These are phyloP conservation scores for Andrena hattorfiana DNA, from an alignment of 2,888 invertebrate species.

Conservation along the genomic window DNA sequence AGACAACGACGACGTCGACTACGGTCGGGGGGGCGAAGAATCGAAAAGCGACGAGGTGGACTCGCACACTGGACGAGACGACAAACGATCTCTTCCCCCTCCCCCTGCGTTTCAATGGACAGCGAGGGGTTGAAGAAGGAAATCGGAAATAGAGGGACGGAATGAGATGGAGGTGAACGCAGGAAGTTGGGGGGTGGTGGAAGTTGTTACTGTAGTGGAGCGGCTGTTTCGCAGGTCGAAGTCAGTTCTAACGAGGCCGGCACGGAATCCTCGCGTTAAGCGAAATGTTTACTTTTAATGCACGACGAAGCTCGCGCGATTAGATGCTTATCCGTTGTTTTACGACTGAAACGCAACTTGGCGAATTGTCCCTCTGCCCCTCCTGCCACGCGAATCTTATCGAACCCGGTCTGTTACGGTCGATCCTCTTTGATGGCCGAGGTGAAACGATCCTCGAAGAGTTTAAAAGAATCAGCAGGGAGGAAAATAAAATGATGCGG, in stretches of 20 bases:
- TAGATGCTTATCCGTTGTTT: conserved; percentile 45
- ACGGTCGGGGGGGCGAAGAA: neutral
- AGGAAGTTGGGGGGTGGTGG: conserved; percentile 29
- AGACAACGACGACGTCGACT: conserved; percentile 8
- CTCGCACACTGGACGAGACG: conserved; percentile 50
- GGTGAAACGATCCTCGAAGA: neutral
- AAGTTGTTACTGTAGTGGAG: conserved; percentile 11
- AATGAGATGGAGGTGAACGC: conserved; percentile 7
- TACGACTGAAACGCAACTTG: neutral
- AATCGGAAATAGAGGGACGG: neutral
- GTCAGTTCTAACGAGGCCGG: conserved; percentile 55
- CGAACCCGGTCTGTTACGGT: conserved; percentile 17
- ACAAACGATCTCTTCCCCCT: conserved; percentile 30
- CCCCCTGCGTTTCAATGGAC: conserved; percentile 11
- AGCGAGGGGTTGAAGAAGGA: neutral
- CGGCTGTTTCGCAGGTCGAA: conserved; percentile 32
- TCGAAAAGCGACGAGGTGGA: conserved; percentile 25
- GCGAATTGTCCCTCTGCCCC: neutral
- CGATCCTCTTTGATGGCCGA: conserved; percentile 13
- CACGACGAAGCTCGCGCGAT: conserved; percentile 46
- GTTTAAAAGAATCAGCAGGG: conserved; percentile 10
- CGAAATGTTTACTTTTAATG: conserved; percentile 66
- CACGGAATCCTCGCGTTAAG: conserved; percentile 65
- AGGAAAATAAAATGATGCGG: conserved; percentile 11
- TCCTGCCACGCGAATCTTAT: neutral